Base-by-base conservation (phyloP, 2,797 vertebrate species). In the Peromyscus melanophrys region DNA sequence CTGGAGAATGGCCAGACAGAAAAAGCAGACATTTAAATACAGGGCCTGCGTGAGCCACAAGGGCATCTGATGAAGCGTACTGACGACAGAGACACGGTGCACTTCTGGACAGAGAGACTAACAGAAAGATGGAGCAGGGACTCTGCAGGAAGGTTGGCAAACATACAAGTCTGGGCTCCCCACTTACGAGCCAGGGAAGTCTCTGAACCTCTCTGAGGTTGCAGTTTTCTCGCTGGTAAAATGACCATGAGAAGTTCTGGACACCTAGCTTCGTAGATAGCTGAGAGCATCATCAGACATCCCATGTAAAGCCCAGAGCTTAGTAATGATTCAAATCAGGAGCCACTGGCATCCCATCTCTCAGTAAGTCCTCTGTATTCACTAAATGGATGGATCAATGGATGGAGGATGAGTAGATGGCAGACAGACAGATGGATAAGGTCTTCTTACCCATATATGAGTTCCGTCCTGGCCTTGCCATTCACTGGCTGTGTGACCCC, bases 231-330 rank as follows among this genome's bases (percentile, higher is more conserved):
- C 31, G 5, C 27, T 21, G 43, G 21, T 8, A 21, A 92, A 43
- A 83, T 0, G 1, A 43, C 46, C 71, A 4, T 0, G 3, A 17
- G 7, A 16, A 37, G 1, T 34, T n/a, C 67, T 49, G 43, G 61
- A 23, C 43, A 34, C 34, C 82, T 4, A 69, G 84, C 78, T n/a
- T 31, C 84, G 4, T 0, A 43, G 59, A 16, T 29, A 27, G 6
- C 7, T 90, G 73, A 78, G 75, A 88, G 93, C 34, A 52, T 46
- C 16, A 43, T 63, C 71, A 11, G 61, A 37, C 0, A 3, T 2
- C 29, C 46, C 71, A 10, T 2, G 13, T 6, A 46, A 19, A 77
- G 23, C 43, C 37, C 29, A 63, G 67, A 63, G 52, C n/a, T 73
- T 6, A 61, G 52, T 40, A 46, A 82, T n/a, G 19, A 1, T 40